Evolutionary conservation across 30 jellyfish, hydroid and myxozoan species (phyloP), one percentile per base, ranked within the genome.

Genomic region (Clytia hemisphaerica): DNA sequence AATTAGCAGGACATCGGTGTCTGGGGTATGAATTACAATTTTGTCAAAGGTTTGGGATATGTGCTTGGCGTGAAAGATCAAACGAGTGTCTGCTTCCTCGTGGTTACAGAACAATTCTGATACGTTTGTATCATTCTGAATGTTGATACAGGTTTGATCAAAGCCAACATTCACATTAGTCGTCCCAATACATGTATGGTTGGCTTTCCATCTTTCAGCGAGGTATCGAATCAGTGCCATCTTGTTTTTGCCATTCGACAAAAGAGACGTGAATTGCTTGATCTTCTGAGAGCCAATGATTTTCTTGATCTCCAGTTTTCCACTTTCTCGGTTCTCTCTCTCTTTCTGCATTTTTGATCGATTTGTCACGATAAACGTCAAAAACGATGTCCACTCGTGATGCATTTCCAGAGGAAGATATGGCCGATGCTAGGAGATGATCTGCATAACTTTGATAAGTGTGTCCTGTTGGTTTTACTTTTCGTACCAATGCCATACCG

Each of bases 31-130:
- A 22, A 73, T 73, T 16, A 28, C 46, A 71, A 73, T 73, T 53
- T 55, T 42, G 30, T 55, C 66, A 29, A 73, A 73, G 68, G 85
- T 55, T 29, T 50, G 36, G 62, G 85, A 71, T 4, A 73, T 61
- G 53, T 68, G 53, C 4, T 26, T 67, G 58, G 85, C 78, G 4
- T 73, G 85, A 58, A 71, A 73, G 66, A 73, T 58, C 21, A 73
- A 3, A n/a, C 58, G 69, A n/a, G 78, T 73, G 77, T 73, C 85
- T 14, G 79, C 79, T 57, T 73, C 85, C 29, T 73, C 85, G 59
- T 55, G 85, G 40, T 46, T 46, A 9, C 60, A 46, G 24, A 2
- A 46, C 24, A 46, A 40, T 10, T 7, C 10, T 40, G 19, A 2
- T 9, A n/a, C n/a, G n/a, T n/a, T n/a, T n/a, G n/a, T n/a, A n/a